Evolutionary conservation across 2,888 invertebrate species (phyloP), one percentile per base, ranked within the genome.

Genomic region (Apoda limacodes): DNA sequence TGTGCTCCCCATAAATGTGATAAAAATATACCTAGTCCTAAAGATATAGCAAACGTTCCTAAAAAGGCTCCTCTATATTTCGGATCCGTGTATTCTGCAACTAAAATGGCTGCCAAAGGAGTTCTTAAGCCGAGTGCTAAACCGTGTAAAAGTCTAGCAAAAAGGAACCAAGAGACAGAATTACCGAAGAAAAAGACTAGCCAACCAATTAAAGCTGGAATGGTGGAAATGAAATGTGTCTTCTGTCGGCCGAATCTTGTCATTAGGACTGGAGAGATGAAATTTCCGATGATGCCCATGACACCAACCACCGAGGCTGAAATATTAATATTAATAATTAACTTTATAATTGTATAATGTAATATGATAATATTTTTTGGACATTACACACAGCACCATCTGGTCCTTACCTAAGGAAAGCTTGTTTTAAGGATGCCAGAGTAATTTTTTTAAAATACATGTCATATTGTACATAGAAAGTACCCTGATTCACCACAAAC

Each of bases 1-100:
- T 83, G 82, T 1, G 84, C 83, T 2, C 89, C 89, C 51, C 88
- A 70, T 1, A 83, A 50, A 52, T 90, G 89, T 1, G 85, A 82
- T 1, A 85, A 36, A 9, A 88, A 72, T 32, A 89, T 85, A 1
- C 89, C 89, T 27, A 82, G 28, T 0, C 88, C 85, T 15, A 88
- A 69, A 1, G 85, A 83, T 28, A 88, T 75, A 0, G 86, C 84
- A 13, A 87, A 83, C 1, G 83, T 83, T 9, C 88, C 83, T 15
- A 87, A 67, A 19, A 88, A 78, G 1, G 84, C 78, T 3, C 88
- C 87, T 30, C 89, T 71, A 33, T 87, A 82, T 45, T 76, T 82
- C 0, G 85, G 88, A 34, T 84, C 82, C 1, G 83, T 82, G 35
- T 82, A 83, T 58, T 86, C 86, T 1, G 83, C 83, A 15, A 84